Evolutionary conservation across 2,113 vertebrate species (phyloP).

Genomic region (Spilogale gracilis): DNA sequence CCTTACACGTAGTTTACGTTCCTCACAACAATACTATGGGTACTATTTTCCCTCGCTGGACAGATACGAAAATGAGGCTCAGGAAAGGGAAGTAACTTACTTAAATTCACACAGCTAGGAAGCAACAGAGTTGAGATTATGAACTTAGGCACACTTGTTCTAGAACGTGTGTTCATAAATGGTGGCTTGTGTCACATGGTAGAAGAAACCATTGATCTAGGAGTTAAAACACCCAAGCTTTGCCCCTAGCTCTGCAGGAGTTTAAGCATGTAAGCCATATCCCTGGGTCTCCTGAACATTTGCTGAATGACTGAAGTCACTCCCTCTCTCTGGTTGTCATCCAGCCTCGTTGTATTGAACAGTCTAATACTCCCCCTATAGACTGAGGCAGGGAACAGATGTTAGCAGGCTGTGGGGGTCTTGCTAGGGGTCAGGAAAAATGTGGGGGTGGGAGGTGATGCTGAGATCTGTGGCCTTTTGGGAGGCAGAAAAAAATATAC

Average conservation of each 20-base stretch:
- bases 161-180: background rate
- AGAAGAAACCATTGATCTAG: background rate
- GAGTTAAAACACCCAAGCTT: background rate
- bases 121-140: background rate
- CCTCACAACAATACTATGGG: background rate
- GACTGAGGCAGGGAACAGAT: background rate
- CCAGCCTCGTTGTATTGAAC: background rate
- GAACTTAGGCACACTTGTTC: background rate
- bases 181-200: background rate
- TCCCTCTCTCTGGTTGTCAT: background rate
- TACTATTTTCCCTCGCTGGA: background rate
- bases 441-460: background rate
- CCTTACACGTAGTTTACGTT: background rate
- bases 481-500: background rate
- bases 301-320: background rate
- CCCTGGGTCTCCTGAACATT: background rate
- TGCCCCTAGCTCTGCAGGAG: background rate
- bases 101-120: background rate
- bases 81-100: background rate
- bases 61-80: background rate
- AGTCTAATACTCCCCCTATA: background rate
- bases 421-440: background rate
- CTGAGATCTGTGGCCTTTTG: background rate
- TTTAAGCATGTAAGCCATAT: background rate
- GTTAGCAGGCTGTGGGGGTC: background rate